phyloP scores from a whole-genome alignment of 2,113 vertebrate species.

The Callorhinus ursinus region DNA sequence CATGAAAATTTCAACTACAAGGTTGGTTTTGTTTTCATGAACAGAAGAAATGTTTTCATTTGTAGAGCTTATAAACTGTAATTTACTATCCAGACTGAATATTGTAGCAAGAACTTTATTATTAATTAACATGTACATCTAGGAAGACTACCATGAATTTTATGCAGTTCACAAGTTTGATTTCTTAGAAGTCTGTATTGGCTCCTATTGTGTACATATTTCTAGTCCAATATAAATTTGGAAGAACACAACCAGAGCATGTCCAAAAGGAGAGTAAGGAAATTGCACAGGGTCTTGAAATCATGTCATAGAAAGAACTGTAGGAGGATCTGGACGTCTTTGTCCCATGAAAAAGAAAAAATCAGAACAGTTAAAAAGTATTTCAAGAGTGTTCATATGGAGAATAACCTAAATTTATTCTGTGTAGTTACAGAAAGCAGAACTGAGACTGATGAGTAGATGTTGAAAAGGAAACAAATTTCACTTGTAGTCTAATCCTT shows the following conservation, averaged over 20 bases:
- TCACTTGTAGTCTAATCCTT: conserved; percentile 13
- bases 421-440: neutral
- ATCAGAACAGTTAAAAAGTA: neutral
- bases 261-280: neutral
- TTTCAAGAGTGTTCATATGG: neutral
- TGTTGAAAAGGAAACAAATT: neutral
- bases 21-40: neutral
- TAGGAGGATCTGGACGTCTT: neutral
- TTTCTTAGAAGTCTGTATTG: neutral
- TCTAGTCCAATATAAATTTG: neutral
- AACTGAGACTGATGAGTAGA: neutral
- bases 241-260: neutral
- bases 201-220: neutral
- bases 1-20: conserved; percentile 33
- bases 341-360: neutral
- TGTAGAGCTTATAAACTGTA: neutral
- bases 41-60: neutral
- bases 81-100: conserved; percentile 21
- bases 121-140: neutral
- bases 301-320: neutral
- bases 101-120: neutral
- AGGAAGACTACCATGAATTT: neutral
- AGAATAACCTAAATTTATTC: conserved; percentile 42
- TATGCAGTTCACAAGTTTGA: neutral
- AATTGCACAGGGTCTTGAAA: neutral